Evolutionary conservation across 1,140 invertebrate species (phyloP).

Genomic region (Eufriesea mexicana): DNA sequence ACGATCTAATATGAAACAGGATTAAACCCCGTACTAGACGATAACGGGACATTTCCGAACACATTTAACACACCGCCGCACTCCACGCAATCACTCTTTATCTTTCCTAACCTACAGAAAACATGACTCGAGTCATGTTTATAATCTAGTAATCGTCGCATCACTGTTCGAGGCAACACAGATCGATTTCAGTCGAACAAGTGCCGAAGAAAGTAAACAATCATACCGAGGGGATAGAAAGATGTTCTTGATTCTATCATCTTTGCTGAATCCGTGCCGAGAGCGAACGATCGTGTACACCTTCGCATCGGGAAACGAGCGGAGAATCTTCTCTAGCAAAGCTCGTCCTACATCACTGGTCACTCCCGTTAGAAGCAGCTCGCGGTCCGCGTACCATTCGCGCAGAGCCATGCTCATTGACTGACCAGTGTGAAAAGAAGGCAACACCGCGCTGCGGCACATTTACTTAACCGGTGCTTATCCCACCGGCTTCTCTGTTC

Average conservation of each 20-base stretch:
- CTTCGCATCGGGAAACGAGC: constrained; percentile 64
- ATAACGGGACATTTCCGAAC: too few relatives aligned
- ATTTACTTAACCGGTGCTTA: neutral
- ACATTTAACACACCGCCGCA: too few relatives aligned
- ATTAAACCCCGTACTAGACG: neutral
- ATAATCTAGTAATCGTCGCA: neutral
- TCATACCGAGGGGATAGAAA: constrained; percentile 71
- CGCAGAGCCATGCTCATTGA: constrained; percentile 71
- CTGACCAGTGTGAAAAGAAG: constrained; percentile 54
- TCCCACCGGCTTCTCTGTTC: neutral
- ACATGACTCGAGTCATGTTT: neutral
- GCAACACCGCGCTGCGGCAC: neutral
- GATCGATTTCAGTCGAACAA: neutral
- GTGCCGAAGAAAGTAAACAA: neutral
- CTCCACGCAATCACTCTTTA: too few relatives aligned
- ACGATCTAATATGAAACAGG: neutral
- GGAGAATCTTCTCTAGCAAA: constrained; percentile 73
- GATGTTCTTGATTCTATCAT: constrained; percentile 71
- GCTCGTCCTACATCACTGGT: constrained; percentile 72
- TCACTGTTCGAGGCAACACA: too few relatives aligned
- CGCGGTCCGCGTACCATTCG: constrained; percentile 73
- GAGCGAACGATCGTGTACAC: constrained; percentile 67
- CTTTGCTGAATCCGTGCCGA: constrained; percentile 47
- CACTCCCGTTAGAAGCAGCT: constrained; percentile 73
- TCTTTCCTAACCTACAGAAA: too few relatives aligned